Evolutionary conservation across 35 echinoderm and acorn worm genomes (phyloP).

Genomic region (Ophiothrix spiculata): DNA sequence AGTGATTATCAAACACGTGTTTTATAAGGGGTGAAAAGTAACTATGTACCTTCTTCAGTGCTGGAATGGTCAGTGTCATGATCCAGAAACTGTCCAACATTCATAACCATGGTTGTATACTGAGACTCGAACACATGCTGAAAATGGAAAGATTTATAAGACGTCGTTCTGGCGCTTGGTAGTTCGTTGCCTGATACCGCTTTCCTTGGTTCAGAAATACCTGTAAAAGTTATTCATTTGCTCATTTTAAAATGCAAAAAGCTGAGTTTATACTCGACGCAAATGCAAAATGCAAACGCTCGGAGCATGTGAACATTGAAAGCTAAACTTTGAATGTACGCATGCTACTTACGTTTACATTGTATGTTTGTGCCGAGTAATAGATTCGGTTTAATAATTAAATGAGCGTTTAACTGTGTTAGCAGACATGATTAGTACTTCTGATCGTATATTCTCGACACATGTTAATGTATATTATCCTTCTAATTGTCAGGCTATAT

Average conservation of each 20-base stretch:
- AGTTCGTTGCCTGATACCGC: slow-evolving; percentile 1
- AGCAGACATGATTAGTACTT: no score
- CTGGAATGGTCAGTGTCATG: slow-evolving; percentile 74
- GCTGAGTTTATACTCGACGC: background rate
- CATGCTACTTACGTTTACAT: background rate
- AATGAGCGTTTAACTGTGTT: background rate
- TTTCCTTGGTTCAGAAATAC: slow-evolving; percentile 2
- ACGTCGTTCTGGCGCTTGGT: slow-evolving; percentile 36
- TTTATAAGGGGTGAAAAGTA: background rate
- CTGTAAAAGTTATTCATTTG: slow-evolving; percentile 2
- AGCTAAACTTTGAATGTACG: background rate
- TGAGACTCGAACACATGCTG: slow-evolving; percentile 3
- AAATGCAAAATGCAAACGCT: background rate
- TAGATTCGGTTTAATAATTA: no score
- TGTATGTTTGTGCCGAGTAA: background rate
- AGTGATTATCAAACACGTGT: background rate
- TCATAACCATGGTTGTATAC: slow-evolving; percentile 48
- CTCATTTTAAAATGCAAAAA: background rate
- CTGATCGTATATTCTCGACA: no score
- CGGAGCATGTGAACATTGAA: background rate
- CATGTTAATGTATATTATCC: no score
- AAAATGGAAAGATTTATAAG: slow-evolving; percentile 13
- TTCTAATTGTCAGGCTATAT: no score
- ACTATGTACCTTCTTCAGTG: slow-evolving; percentile 44
- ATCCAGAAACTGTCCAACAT: slow-evolving; percentile 83